Conservation (phyloP, 1,140 invertebrate genomes). For the Trichomalopsis sarcophagae region DNA sequence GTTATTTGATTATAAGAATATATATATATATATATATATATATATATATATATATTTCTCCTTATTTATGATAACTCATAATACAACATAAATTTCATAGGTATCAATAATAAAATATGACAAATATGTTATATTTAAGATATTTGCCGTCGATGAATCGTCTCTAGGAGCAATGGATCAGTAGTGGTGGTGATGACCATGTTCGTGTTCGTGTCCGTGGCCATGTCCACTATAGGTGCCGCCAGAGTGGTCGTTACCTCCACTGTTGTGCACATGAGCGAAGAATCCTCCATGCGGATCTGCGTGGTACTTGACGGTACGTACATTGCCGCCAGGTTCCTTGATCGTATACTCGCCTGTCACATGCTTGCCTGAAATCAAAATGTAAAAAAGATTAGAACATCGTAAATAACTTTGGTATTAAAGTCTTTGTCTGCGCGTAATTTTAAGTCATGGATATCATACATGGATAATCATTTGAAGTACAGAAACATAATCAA, state of each 20-base stretch:
- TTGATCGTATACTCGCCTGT: slow-evolving; percentile 85
- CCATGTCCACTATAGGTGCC: slow-evolving; percentile 66
- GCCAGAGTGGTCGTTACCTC: slow-evolving; percentile 73
- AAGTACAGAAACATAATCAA: background rate
- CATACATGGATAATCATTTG: no score
- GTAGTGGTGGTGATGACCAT: slow-evolving; percentile 51
- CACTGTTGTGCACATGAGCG: slow-evolving; percentile 83
- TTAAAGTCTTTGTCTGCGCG: no score
- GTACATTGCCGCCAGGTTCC: slow-evolving; percentile 85
- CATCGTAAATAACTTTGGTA: no score
- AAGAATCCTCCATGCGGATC: slow-evolving; percentile 87
- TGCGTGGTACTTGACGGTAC: slow-evolving; percentile 86
- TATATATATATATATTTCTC: background rate
- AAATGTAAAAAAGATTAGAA: background rate
- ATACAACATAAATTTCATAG: background rate
- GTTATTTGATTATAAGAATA: background rate
- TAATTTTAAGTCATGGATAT: no score
- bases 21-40: background rate
- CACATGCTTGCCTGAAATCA: slow-evolving; percentile 63
- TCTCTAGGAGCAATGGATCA: background rate
- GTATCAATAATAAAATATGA: slow-evolving; percentile 2
- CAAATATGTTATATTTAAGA: background rate
- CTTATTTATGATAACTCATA: background rate
- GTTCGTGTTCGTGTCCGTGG: slow-evolving; percentile 51
- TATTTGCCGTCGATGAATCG: background rate